phyloP scores from a whole-genome alignment of 2,113 vertebrate species.

The Trachemys scripta region DNA sequence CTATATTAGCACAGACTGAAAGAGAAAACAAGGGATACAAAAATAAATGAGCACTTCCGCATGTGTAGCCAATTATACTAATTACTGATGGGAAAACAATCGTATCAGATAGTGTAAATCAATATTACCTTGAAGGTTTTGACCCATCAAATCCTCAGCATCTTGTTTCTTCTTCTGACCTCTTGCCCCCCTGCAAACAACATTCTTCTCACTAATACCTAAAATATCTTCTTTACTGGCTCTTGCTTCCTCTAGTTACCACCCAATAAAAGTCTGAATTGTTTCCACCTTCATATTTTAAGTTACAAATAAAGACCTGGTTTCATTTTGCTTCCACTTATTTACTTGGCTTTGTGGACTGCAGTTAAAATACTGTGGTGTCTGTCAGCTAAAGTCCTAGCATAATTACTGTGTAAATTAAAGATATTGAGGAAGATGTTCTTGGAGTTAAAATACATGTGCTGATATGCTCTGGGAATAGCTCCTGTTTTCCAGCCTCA shows the following conservation, averaged over 20 bases:
- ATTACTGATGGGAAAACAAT: neutral
- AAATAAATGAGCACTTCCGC: neutral
- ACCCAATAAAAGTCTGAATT: neutral
- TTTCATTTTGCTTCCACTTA: neutral
- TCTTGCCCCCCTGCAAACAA: accelerated
- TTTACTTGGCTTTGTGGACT: neutral
- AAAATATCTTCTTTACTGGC: neutral
- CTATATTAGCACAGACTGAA: neutral
- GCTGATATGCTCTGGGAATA: neutral
- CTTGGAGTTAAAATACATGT: neutral
- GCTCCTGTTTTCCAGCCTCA: slow-evolving; percentile 5
- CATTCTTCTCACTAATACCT: neutral
- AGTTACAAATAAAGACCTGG: neutral
- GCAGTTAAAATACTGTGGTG: neutral
- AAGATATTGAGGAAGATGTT: neutral
- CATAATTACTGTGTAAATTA: accelerated
- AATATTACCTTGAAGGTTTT: slow-evolving; percentile 39
- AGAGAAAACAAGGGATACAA: neutral
- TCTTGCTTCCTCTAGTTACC: neutral
- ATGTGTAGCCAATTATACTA: neutral
- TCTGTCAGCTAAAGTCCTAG: neutral
- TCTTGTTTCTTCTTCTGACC: neutral
- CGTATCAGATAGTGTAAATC: slow-evolving; percentile 33
- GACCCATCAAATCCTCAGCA: slow-evolving; percentile 12
- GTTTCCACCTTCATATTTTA: neutral